A percentile compares a stretch with the other conserved stretches of the same genome.
Evolutionary conservation across 2,113 vertebrate genomes (phyloP).

Genomic region (Syngnathus scovelli): DNA sequence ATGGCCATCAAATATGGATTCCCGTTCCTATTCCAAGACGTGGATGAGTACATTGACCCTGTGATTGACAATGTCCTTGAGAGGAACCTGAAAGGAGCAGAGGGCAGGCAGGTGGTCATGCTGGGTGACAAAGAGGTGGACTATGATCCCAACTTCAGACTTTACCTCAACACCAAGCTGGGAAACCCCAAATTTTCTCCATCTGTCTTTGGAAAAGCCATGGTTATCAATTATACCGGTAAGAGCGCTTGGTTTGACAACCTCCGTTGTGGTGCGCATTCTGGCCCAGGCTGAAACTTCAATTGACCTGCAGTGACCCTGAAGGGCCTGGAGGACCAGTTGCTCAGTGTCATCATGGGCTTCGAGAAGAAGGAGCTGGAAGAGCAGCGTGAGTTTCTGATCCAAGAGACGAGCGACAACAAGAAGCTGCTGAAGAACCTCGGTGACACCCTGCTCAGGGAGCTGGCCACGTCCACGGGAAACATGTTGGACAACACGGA

Average conservation of each 20-base stretch:
- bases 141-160: constrained; percentile 87
- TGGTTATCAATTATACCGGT: constrained; percentile 98
- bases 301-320: constrained; percentile 76
- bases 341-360: constrained; percentile 87
- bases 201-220: constrained; percentile 90
- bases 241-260: constrained; percentile 28
- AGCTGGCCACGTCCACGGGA: constrained; percentile 86
- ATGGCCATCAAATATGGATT: constrained; percentile 89
- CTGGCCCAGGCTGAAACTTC: background rate
- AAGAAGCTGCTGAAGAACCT: constrained; percentile 88
- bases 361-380: constrained; percentile 87
- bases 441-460: constrained; percentile 86
- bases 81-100: constrained; percentile 80
- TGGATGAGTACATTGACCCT: constrained; percentile 94
- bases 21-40: constrained; percentile 89
- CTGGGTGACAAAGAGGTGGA: constrained; percentile 93
- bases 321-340: constrained; percentile 92
- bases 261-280: background rate
- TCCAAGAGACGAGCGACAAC: constrained; percentile 91
- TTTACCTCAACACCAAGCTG: constrained; percentile 92
- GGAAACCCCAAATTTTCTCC: constrained; percentile 87
- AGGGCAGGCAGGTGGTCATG: constrained; percentile 79
- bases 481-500: constrained; percentile 96
- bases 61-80: constrained; percentile 91
- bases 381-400: constrained; percentile 84